Evolutionary conservation across 1,140 invertebrate species (phyloP).

Genomic region (Latrodectus geometricus): DNA sequence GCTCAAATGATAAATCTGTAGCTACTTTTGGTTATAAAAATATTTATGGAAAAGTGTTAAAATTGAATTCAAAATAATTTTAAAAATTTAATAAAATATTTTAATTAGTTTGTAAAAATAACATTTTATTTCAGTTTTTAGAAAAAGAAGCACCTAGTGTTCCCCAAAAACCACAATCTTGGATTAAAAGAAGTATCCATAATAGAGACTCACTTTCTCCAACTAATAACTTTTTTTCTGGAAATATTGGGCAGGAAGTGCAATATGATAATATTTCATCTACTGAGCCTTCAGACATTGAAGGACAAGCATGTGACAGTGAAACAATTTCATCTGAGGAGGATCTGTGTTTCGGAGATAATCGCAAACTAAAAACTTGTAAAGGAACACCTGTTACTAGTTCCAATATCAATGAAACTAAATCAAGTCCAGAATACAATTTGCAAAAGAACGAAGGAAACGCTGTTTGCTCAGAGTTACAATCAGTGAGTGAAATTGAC

Average conservation of each 20-base stretch:
- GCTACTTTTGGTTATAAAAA: too few relatives aligned
- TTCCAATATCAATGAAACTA: too few relatives aligned
- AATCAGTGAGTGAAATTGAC: background rate
- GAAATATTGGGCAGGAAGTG: background rate
- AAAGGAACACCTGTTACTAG: background rate
- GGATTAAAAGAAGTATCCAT: constrained; percentile 15
- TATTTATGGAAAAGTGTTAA: too few relatives aligned
- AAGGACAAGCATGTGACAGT: constrained; percentile 39
- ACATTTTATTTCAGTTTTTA: constrained; percentile 12
- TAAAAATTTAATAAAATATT: too few relatives aligned
- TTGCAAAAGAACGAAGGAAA: background rate
- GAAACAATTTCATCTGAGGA: constrained; percentile 54
- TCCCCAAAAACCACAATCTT: constrained; percentile 34
- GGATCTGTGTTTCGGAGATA: constrained; percentile 20
- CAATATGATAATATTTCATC: constrained; percentile 30
- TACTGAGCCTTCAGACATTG: constrained; percentile 44
- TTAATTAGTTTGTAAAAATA: too few relatives aligned
- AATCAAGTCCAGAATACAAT: background rate
- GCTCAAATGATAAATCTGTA: too few relatives aligned
- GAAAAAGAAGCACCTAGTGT: constrained; percentile 54
- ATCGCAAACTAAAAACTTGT: constrained; percentile 6
- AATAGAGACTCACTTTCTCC: background rate
- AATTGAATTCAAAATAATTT: too few relatives aligned
- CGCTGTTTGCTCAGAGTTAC: background rate
- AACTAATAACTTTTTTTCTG: background rate